Percentiles rank a stretch among this genome's conserved stretches.
These are phyloP conservation scores for Pharmacophagus antenor DNA, from an alignment of 2,888 invertebrate genomes.

Conservation along the genomic window DNA sequence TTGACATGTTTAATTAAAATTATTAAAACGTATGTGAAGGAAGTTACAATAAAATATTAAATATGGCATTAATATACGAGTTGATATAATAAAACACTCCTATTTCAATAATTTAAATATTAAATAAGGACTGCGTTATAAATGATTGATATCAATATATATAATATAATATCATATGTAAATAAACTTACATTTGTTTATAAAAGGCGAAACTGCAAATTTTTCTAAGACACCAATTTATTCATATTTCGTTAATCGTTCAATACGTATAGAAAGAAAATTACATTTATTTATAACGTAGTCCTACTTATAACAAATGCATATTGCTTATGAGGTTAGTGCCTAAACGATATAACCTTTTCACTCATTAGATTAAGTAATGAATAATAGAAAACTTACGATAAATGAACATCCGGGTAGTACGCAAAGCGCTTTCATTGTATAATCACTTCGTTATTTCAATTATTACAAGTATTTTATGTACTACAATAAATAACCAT, in stretches of 20 bases:
- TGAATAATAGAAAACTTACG: conserved; percentile 47
- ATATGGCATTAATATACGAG: background rate
- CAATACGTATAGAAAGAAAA: too few species aligned
- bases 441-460: background rate
- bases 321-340: background rate
- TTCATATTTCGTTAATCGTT: too few species aligned
- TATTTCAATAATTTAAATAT: too few species aligned
- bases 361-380: background rate
- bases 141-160: too few species aligned
- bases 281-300: background rate
- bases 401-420: conserved; percentile 59
- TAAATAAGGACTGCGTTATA: too few species aligned
- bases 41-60: background rate
- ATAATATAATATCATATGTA: too few species aligned
- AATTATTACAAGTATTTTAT: conserved; percentile 20
- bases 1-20: background rate
- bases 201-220: background rate
- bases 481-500: conserved; percentile 37
- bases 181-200: too few species aligned
- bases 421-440: conserved; percentile 62
- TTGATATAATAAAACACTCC: too few species aligned
- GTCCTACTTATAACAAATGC: background rate
- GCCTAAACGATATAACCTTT: conserved; percentile 23
- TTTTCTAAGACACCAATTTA: too few species aligned
- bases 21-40: background rate